Conservation (phyloP, 1,140 invertebrate genomes). For the Philaenus spumarius region DNA sequence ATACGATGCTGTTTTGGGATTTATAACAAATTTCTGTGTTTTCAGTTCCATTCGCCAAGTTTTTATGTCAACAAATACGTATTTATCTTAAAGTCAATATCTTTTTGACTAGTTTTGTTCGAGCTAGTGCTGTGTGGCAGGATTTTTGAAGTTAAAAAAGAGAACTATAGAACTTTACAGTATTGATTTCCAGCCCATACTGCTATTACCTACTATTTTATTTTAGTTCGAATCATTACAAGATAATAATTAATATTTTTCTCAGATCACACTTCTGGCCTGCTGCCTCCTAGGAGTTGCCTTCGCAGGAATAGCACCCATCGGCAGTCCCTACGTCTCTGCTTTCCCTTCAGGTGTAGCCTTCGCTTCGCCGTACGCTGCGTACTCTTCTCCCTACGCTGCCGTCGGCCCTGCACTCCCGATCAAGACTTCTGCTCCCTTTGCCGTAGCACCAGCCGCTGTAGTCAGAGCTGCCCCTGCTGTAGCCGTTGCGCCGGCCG, state of each 20-base stretch:
- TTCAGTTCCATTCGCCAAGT: too few species aligned
- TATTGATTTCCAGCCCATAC: too few species aligned
- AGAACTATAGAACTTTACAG: too few species aligned
- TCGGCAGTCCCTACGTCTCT: not conserved
- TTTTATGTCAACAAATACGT: too few species aligned
- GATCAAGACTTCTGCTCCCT: constrained; percentile 3
- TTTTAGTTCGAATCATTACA: not conserved
- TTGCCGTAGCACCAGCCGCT: constrained; percentile 6
- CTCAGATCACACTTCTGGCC: not conserved
- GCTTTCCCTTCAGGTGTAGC: constrained; percentile 2
- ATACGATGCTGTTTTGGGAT: too few species aligned
- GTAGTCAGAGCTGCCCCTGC: not conserved
- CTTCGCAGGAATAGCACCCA: not conserved
- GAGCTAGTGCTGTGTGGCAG: too few species aligned
- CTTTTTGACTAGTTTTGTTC: too few species aligned
- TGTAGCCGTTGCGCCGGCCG: constrained; percentile 18
- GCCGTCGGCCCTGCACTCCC: constrained; percentile 8
- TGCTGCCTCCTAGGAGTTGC: not conserved
- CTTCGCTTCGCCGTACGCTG: constrained; percentile 16
- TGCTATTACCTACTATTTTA: too few species aligned
- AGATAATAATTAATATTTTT: not conserved
- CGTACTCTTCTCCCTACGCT: constrained; percentile 13
- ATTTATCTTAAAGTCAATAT: too few species aligned
- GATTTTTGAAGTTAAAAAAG: too few species aligned
- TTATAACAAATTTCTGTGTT: too few species aligned